Evolutionary conservation across 1,140 invertebrate species (phyloP).

Genomic region (Megalonaias nervosa): DNA sequence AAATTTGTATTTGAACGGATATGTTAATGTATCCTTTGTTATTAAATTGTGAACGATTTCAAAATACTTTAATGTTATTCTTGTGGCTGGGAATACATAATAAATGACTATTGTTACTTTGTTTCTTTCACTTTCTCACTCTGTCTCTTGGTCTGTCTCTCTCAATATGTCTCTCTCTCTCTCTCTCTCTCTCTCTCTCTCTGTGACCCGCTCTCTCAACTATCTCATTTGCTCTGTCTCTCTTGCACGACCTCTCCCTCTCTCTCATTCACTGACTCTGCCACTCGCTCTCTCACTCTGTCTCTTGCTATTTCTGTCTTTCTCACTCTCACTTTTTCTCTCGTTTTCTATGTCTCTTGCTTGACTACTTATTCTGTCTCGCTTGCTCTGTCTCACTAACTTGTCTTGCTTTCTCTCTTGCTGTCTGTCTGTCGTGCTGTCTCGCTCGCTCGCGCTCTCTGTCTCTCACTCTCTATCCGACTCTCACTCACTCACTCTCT

Average conservation of each 20-base stretch:
- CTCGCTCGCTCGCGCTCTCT: constrained; percentile 15
- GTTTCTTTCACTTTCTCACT: too few species aligned
- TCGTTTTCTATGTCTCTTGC: background rate
- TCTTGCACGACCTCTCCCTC: background rate
- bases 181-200: too few species aligned
- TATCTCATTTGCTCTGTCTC: constrained; percentile 4
- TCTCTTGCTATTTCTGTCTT: background rate
- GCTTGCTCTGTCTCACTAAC: too few species aligned
- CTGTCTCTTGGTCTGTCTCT: too few species aligned
- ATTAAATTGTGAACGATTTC: too few species aligned
- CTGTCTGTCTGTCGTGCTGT: background rate
- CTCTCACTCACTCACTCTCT: constrained; percentile 22
- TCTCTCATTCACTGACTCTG: background rate
- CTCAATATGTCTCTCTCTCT: too few species aligned
- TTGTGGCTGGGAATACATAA: too few species aligned
- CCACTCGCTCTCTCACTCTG: background rate
- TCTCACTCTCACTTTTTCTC: too few species aligned
- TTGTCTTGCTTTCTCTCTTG: background rate
- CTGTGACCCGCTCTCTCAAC: background rate
- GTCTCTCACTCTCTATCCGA: constrained; percentile 29
- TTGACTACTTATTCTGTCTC: background rate
- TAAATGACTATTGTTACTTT: too few species aligned
- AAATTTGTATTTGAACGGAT: too few species aligned
- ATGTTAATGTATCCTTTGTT: too few species aligned
- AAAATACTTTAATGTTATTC: too few species aligned